Conservation (phyloP, 2,888 invertebrate genomes). For the Graphium colonna region DNA sequence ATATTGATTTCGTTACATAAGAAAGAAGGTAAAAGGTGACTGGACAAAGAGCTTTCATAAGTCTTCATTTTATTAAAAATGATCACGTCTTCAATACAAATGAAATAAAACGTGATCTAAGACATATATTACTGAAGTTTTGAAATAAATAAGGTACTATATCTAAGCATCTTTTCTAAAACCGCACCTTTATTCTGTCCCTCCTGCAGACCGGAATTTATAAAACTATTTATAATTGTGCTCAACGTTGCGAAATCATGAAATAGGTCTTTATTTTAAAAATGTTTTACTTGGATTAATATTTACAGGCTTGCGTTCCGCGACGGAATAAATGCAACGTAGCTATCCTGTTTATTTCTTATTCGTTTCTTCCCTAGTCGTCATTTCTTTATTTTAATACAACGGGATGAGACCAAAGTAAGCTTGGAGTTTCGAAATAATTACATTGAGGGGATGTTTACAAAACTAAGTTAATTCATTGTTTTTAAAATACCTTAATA, state of each 20-base stretch:
- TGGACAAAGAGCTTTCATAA: background rate
- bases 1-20: too few species aligned
- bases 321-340: slow-evolving; percentile 22
- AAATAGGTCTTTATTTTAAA: slow-evolving; percentile 6
- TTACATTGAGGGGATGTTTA: slow-evolving; percentile 1
- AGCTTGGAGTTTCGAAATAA: slow-evolving; percentile 14
- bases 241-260: slow-evolving; percentile 4
- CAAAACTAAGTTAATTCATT: background rate
- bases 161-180: too few species aligned
- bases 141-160: background rate
- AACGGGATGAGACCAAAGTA: slow-evolving; percentile 13
- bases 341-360: slow-evolving; percentile 14
- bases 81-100: too few species aligned
- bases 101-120: too few species aligned
- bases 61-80: background rate
- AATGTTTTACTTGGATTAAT: slow-evolving; percentile 17
- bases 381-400: slow-evolving; percentile 21
- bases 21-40: background rate
- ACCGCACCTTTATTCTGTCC: background rate
- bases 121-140: too few species aligned
- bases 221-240: background rate
- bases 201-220: background rate
- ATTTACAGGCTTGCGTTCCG: slow-evolving; percentile 16
- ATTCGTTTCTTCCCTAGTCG: slow-evolving; percentile 17
- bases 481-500: background rate